Evolutionary conservation across 2,113 vertebrate genomes (phyloP).

Genomic region (Pedetes capensis): DNA sequence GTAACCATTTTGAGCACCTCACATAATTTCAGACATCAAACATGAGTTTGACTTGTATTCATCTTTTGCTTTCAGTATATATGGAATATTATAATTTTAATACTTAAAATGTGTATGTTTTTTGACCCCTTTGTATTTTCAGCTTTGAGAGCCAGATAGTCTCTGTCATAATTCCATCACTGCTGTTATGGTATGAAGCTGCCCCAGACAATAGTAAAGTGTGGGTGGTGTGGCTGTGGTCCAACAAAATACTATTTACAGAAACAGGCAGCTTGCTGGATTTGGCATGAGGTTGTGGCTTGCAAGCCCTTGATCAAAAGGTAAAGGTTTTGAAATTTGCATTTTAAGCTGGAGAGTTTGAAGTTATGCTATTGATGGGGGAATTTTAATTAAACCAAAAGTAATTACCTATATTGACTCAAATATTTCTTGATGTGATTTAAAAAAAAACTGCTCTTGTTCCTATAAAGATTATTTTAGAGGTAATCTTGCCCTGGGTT

Average conservation of each 20-base stretch:
- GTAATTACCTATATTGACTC: conserved; percentile 37
- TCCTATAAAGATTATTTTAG: neutral
- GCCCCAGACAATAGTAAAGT: neutral
- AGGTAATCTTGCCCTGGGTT: neutral
- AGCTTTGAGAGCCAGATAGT: neutral
- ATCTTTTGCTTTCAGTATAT: too few species aligned
- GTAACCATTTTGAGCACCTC: too few species aligned
- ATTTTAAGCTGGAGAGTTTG: conserved; percentile 25
- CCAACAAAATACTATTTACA: neutral
- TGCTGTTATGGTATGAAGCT: neutral
- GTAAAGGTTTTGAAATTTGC: conserved; percentile 9
- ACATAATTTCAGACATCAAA: too few species aligned
- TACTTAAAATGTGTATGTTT: too few species aligned
- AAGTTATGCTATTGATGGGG: neutral
- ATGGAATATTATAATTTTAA: too few species aligned
- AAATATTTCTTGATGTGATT: conserved; percentile 26
- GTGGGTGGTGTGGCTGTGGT: neutral
- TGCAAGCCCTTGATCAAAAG: neutral
- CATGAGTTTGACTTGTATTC: too few species aligned
- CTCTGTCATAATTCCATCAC: neutral
- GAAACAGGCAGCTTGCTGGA: neutral
- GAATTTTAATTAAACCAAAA: conserved; percentile 64
- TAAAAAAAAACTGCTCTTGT: neutral
- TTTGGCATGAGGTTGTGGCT: neutral
- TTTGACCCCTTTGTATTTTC: too few species aligned